These are phyloP conservation scores for Drosophila nigrodunni DNA, from an alignment of 1,140 invertebrate genomes.

Conservation along the genomic window DNA sequence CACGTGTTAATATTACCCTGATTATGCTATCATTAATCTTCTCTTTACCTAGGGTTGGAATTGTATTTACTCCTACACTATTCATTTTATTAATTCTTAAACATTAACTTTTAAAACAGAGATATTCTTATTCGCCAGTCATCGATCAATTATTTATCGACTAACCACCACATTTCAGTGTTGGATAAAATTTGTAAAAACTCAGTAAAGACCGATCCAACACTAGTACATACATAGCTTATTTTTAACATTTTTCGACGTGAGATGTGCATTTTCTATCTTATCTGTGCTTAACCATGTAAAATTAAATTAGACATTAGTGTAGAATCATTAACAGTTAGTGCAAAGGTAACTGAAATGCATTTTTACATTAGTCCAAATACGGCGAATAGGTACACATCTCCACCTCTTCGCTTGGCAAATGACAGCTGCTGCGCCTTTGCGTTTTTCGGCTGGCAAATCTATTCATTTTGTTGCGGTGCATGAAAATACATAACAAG, in stretches of 20 bases:
- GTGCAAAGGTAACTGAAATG: slow-evolving; percentile 69
- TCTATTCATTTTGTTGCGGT: slow-evolving; percentile 18
- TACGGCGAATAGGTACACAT: slow-evolving; percentile 36
- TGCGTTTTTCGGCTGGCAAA: slow-evolving; percentile 42
- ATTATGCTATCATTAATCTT: too few relatives aligned
- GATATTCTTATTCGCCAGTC: too few relatives aligned
- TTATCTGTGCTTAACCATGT: slow-evolving; percentile 80
- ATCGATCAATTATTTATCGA: slow-evolving; percentile 1
- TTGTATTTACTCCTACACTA: background rate
- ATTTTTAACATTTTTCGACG: slow-evolving; percentile 75
- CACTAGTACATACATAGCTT: slow-evolving; percentile 69
- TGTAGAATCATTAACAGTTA: slow-evolving; percentile 75
- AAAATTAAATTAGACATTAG: slow-evolving; percentile 73
- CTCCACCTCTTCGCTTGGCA: slow-evolving; percentile 33
- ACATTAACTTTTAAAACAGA: background rate
- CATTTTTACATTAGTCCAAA: slow-evolving; percentile 12
- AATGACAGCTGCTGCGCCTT: slow-evolving; percentile 55
- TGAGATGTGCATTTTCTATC: slow-evolving; percentile 80
- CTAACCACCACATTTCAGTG: slow-evolving; percentile 36
- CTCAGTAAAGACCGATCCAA: slow-evolving; percentile 35
- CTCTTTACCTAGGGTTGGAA: background rate
- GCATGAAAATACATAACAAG: slow-evolving; percentile 15
- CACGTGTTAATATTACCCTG: too few relatives aligned
- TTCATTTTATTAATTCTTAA: background rate
- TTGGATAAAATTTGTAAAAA: slow-evolving; percentile 17